Conservation (phyloP, 2,797 vertebrate species). For the Lepilemur septentrionalis region DNA sequence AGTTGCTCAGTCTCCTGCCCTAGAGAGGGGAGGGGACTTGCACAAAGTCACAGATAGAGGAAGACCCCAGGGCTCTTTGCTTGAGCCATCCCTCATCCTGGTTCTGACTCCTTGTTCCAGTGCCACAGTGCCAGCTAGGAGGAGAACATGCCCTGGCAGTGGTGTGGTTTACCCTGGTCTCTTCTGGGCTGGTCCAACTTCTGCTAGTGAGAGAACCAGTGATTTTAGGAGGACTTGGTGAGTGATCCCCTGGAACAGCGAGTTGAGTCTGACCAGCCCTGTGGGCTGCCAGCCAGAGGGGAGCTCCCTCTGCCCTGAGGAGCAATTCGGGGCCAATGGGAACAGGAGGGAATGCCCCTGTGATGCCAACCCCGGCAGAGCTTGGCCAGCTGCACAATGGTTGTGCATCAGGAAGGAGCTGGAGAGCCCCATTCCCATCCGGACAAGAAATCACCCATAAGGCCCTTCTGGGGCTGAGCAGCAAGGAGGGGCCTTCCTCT, state of each 20-base stretch:
- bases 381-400: fast-evolving
- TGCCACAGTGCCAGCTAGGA: neutral
- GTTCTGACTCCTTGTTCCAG: neutral
- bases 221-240: neutral
- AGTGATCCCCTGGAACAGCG: neutral
- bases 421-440: neutral
- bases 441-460: neutral
- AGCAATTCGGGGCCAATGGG: neutral
- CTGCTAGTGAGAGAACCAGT: neutral
- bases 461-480: neutral
- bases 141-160: neutral
- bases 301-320: neutral
- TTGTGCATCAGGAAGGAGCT: neutral
- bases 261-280: neutral
- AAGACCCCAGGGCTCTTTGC: neutral
- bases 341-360: neutral
- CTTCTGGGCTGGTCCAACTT: neutral
- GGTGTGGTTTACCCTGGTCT: neutral
- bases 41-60: neutral
- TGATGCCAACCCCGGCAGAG: neutral
- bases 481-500: neutral
- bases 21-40: neutral
- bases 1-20: neutral
- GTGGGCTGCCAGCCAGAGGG: neutral
- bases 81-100: neutral